Base-by-base conservation (phyloP, 2,888 invertebrate genomes). In the Lochmaea capreae region DNA sequence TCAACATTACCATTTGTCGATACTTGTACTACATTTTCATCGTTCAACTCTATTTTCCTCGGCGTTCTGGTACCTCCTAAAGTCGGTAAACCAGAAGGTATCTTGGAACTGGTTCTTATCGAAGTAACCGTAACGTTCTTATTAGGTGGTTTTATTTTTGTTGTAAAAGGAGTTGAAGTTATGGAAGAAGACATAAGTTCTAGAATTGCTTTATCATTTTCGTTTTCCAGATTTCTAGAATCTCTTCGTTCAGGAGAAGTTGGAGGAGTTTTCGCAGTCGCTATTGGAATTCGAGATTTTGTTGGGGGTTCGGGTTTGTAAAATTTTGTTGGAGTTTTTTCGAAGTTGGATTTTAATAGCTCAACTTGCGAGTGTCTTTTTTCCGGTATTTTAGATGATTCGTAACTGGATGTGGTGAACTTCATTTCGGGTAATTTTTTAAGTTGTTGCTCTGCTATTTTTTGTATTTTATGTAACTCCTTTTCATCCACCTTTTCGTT, bases 321-420 rank as follows among this genome's bases (percentile, higher is more conserved):
- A 79, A 71, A 77, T 75, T 78, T 83, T 79, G 54, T 67, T 78
- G 89, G 89, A 46, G 79, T 81, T 77, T 86, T 87, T 76, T 88
- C 88, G 73, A 88, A 88, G 79, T 88, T 88, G 18, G 88, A 88
- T n/a, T 88, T 84, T 43, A 88, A 79, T 59, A 87, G 82, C 80
- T 88, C 88, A 86, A 84, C 91, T 80, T 91, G 91, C 12, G 91
- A 91, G 22, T 90, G 83, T 78, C 91, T 87, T 79, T 91, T 88
- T 81, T 90, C 91, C 59, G 91, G 90, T 0, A 89, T 89, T 77
- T 89, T 89, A 77, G 89, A 88, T 79, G 89, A 88, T 87, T 91
- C 91, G 82, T 91, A 91, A 12, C 91, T 91, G 0, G 91, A 90
- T 42, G 91, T 91, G 22, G 91, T 89, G 85, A 92, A 92, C 83